These are phyloP conservation scores for Danaus chrysippus DNA, from an alignment of 2,888 invertebrate species.

Conservation along the genomic window DNA sequence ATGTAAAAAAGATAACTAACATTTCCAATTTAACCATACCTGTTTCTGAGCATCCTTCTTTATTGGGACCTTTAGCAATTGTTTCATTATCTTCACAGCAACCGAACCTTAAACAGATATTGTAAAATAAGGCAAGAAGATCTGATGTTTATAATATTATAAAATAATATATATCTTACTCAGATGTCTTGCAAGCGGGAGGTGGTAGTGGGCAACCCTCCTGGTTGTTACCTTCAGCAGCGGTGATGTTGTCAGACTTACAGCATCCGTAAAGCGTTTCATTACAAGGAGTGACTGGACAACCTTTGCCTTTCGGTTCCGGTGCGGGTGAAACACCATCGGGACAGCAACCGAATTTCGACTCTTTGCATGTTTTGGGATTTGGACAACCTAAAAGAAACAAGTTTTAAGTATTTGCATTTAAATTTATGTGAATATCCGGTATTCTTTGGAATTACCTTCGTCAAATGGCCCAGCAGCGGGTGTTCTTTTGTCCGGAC, in stretches of 20 bases:
- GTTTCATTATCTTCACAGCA: constrained; percentile 86
- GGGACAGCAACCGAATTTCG: constrained; percentile 88
- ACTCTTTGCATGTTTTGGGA: constrained; percentile 86
- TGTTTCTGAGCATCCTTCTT: constrained; percentile 71
- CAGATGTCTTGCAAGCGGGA: constrained; percentile 76
- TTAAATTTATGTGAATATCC: not conserved
- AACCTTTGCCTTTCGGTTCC: constrained; percentile 85
- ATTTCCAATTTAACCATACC: constrained; percentile 35
- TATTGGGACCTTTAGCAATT: constrained; percentile 81
- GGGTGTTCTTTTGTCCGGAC: constrained; percentile 86
- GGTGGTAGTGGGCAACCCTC: constrained; percentile 89
- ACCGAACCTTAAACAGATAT: constrained; percentile 68
- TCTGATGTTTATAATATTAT: too few relatives aligned
- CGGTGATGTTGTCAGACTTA: constrained; percentile 83
- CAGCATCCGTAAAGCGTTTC: constrained; percentile 94
- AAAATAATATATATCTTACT: constrained; percentile 50
- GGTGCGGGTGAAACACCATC: constrained; percentile 88
- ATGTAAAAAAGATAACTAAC: too few relatives aligned
- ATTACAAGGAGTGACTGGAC: constrained; percentile 85
- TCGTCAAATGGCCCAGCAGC: constrained; percentile 91
- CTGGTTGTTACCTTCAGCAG: constrained; percentile 88
- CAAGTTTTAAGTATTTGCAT: not conserved
- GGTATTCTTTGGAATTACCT: constrained; percentile 58
- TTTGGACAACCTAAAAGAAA: constrained; percentile 81
- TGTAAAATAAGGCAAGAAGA: not conserved